Base-by-base conservation (phyloP, 2,888 invertebrate species). In the Microplitis deprimator region DNA sequence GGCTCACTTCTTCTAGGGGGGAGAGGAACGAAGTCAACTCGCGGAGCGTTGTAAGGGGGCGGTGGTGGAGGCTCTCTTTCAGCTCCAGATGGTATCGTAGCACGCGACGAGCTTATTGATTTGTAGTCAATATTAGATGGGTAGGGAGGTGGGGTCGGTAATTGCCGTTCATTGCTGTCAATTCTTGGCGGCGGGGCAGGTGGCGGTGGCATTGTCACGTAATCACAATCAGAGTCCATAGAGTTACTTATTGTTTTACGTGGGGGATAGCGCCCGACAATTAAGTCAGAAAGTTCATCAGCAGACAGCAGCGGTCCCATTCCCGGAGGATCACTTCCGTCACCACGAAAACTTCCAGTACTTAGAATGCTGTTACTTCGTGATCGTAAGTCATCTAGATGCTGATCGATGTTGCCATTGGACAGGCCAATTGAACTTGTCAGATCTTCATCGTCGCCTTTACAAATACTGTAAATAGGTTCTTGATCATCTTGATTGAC, bases 281-380 rank as follows among this genome's bases (percentile, higher is more conserved):
- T 96, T 78, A 96, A 89, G 85, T 96, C 96, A 29, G 95, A 95
- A 40, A 96, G 90, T 88, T 96, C 96, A 86, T 95, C 95, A 6
- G 96, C 96, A 50, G 96, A 95, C 7, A 96, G 91, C 76, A 95
- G 90, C 29, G 94, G 93, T 81, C 94, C 95, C 83, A 94, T 94
- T 86, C 95, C 95, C 1, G 96, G 95, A 3, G 96, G 96, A 89
- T 96, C 96, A 86, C 96, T 96, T n/a, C 96, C 96, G 85, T 96
- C 96, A 3, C 96, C 96, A 69, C 96, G 94, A 88, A 96, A 96
- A 71, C 96, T 96, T 29, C 93, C 93, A n/a, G 94, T 93, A 88
- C 96, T 96, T 0, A 95, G 93, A 83, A 95, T 94, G 1, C 96
- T 96, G 86, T 96, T 95, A 62, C 95, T 94, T 3, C 89, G 83